Percentiles rank a stretch among this genome's conserved stretches.
These are phyloP conservation scores for silkworm (Bombyx mori) DNA, from an alignment of 1,140 invertebrate genomes.

Conservation along the genomic window ASM3026992v2 NC_085133.1:10913501-10914000, in stretches of 20 bases:
- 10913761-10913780: constrained; percentile 77
- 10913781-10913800: constrained; percentile 77
- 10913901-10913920: constrained; percentile 82
- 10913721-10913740: constrained; percentile 85
- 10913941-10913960: constrained; percentile 90
- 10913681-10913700: constrained; percentile 85
- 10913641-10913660: constrained; percentile 89
- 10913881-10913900: constrained; percentile 85
- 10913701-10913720: constrained; percentile 92
- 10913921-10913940: constrained; percentile 79
- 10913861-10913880: constrained; percentile 87
- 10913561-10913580: constrained; percentile 51
- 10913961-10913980: constrained; percentile 89
- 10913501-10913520: constrained; percentile 47
- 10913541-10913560: constrained; percentile 45
- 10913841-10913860: constrained; percentile 82
- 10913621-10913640: constrained; percentile 80
- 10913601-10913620: constrained; percentile 77
- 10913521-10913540: constrained; percentile 48
- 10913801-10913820: constrained; percentile 82
- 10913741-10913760: constrained; percentile 82
- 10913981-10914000: constrained; percentile 80
- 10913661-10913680: constrained; percentile 90
- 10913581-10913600: constrained; percentile 71
- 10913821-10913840: constrained; percentile 83